A percentile compares a stretch with the other conserved stretches of the same genome.
Evolutionary conservation across 2,888 invertebrate genomes (phyloP).

Genomic region (Argyresthia goedartella): DNA sequence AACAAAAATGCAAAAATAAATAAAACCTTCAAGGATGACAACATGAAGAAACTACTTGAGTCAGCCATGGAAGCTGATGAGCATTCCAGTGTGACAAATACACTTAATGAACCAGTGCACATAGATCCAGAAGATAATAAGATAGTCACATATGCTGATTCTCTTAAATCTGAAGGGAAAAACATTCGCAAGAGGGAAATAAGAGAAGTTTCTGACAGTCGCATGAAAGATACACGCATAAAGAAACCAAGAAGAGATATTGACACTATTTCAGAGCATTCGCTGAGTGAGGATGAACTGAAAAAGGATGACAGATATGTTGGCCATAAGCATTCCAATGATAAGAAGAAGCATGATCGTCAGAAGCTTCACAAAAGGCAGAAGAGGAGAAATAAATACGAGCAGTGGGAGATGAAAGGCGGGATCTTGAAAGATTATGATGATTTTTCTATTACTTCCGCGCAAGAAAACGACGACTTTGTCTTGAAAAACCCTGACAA

Average conservation of each 20-base stretch:
- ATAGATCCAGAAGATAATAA: slow-evolving; percentile 14
- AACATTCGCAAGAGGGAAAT: neutral
- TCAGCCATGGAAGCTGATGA: slow-evolving; percentile 1
- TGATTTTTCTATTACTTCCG: slow-evolving; percentile 33
- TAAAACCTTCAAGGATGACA: slow-evolving; percentile 16
- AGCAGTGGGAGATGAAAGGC: slow-evolving; percentile 59
- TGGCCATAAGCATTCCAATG: slow-evolving; percentile 35
- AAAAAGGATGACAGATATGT: slow-evolving; percentile 52
- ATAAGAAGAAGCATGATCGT: slow-evolving; percentile 44
- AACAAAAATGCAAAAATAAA: slow-evolving; percentile 17
- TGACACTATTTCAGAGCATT: slow-evolving; percentile 20
- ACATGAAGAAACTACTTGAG: slow-evolving; percentile 13
- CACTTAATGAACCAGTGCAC: neutral
- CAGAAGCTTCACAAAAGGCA: slow-evolving; percentile 49
- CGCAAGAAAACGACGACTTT: slow-evolving; percentile 25
- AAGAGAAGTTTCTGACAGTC: slow-evolving; percentile 50
- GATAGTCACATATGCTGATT: slow-evolving; percentile 48
- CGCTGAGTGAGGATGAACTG: slow-evolving; percentile 43
- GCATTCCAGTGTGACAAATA: neutral
- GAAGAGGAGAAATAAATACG: slow-evolving; percentile 53
- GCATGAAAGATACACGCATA: slow-evolving; percentile 58
- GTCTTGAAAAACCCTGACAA: slow-evolving; percentile 23
- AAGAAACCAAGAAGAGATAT: slow-evolving; percentile 20
- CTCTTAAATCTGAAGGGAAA: slow-evolving; percentile 26
- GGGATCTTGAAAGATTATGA: slow-evolving; percentile 53